phyloP scores from a whole-genome alignment of 2,113 vertebrate species.

The Menura novaehollandiae region DNA sequence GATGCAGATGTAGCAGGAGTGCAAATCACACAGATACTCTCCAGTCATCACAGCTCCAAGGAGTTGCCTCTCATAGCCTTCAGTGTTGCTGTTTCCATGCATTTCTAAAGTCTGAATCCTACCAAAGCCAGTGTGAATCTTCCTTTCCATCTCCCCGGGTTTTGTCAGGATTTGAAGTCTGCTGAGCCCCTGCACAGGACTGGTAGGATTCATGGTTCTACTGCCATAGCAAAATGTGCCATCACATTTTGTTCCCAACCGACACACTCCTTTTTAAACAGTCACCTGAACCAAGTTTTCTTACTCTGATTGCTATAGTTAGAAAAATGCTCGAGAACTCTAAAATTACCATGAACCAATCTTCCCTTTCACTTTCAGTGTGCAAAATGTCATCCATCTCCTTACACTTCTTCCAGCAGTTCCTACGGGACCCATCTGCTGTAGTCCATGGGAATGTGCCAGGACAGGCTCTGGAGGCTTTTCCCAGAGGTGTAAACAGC shows the following conservation, averaged over 20 bases:
- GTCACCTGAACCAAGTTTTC: not conserved
- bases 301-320: not conserved
- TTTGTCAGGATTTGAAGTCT: not conserved
- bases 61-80: not conserved
- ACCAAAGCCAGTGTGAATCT: not conserved
- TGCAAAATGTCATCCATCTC: not conserved
- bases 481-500: not conserved
- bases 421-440: not conserved
- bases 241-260: not conserved
- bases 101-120: not conserved
- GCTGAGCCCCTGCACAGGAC: not conserved
- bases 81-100: not conserved
- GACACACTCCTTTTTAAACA: not conserved
- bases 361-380: not conserved
- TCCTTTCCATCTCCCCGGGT: not conserved
- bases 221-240: not conserved
- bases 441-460: not conserved
- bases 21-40: not conserved
- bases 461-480: not conserved
- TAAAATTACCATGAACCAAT: not conserved
- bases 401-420: not conserved
- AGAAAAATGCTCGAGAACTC: not conserved
- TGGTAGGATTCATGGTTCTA: not conserved
- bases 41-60: not conserved
- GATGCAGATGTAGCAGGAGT: not conserved